Percentiles rank a stretch among this genome's conserved stretches.
Conservation (phyloP, 1,140 invertebrate species). For the Apocrypta bakeri region DNA sequence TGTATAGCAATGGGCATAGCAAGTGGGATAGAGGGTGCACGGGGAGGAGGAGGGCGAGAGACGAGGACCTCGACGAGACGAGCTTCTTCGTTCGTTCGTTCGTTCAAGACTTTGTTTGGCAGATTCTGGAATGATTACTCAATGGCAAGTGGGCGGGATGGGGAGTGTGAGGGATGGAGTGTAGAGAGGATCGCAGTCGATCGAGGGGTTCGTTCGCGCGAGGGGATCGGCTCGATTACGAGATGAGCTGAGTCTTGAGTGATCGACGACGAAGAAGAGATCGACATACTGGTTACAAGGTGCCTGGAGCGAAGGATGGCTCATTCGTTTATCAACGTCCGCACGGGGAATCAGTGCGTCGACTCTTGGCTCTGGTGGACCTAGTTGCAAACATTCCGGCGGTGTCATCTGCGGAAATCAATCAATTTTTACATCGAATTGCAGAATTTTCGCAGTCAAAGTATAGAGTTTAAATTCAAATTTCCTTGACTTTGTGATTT, state of each 20-base stretch:
- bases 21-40: no score
- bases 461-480: no score
- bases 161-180: conserved; percentile 7
- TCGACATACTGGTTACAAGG: conserved; percentile 78
- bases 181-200: conserved; percentile 16
- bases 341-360: conserved; percentile 76
- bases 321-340: conserved; percentile 77
- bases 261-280: conserved; percentile 67
- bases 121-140: conserved; percentile 1
- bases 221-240: conserved; percentile 46
- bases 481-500: no score
- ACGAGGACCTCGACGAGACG: not conserved
- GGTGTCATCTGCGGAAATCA: conserved; percentile 67
- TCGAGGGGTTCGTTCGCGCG: conserved; percentile 22
- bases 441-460: no score
- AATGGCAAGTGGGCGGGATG: conserved; percentile 1
- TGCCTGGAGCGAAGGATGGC: conserved; percentile 75
- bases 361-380: conserved; percentile 73
- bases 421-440: no score
- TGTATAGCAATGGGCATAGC: not conserved
- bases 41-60: no score
- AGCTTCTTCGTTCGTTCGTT: not conserved
- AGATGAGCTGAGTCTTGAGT: not conserved
- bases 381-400: conserved; percentile 77
- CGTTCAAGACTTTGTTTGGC: conserved; percentile 14